Evolutionary conservation across 2,888 invertebrate species (phyloP), one percentile per base, ranked within the genome.

Genomic region (Pyrochroa serraticornis): DNA sequence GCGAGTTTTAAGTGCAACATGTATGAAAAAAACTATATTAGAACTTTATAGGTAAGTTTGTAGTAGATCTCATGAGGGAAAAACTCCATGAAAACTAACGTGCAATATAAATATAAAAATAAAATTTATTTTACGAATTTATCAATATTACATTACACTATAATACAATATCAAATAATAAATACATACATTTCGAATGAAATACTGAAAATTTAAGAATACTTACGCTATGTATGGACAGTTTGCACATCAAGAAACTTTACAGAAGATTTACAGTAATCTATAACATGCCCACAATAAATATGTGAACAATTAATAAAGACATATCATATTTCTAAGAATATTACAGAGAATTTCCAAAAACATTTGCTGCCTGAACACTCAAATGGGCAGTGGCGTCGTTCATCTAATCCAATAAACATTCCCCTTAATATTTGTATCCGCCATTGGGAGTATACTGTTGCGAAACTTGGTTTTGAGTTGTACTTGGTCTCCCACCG

Each of bases 391-490:
- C 55, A 55, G 49, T 48, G 55, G 14, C 3, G 32, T 9, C 7
- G 8, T 38, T 37, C 36, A 36, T 6, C 7, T 7, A 8, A 35
- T 9, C 13, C 6, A 10, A 33, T n/a, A 12, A 6, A 10, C 2
- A 22, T 12, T 10, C 12, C 10, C 60, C 58, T 68, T 72, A 78
- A 65, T 78, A 78, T 59, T 75, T 67, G 63, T 78, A 78, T 14
- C 78, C 77, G 12, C 76, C 76, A 77, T 61, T 75, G 9, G 72
- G 72, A 39, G 68, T 64, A 57, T 77, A 77, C 49, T 75, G 69
- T 55, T 77, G 75, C 22, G 34, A 54, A 31, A 59, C 62, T 62
- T 44, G 65, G 58, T 58, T 60, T 43, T 54, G 31, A 22, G 54
- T 53, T 30, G 48, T 38, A 30, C 57, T 44, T 22, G 63, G 63